A percentile compares a stretch with the other conserved stretches of the same genome.
Evolutionary conservation across 64 coral and sea anemone species (phyloP).

Genomic region (Acropora yongei): DNA sequence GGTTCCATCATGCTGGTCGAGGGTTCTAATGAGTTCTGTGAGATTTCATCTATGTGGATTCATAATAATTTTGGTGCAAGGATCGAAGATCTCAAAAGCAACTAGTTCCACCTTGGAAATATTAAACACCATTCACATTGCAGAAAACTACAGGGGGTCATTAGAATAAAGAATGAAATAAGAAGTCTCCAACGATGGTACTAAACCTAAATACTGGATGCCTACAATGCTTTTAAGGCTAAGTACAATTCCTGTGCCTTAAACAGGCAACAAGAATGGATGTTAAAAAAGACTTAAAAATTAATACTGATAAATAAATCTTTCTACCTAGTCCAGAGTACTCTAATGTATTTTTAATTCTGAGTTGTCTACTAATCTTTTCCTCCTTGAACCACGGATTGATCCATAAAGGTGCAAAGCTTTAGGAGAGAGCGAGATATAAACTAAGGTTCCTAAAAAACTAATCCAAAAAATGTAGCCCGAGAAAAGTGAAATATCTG

Average conservation of each 20-base stretch:
- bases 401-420: background rate
- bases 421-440: background rate
- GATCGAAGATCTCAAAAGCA: background rate
- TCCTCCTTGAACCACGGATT: background rate
- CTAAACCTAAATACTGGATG: background rate
- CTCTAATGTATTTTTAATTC: conserved; percentile 47
- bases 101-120: background rate
- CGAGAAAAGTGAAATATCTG: background rate
- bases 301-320: conserved; percentile 22
- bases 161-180: background rate
- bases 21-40: background rate
- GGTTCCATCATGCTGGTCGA: background rate
- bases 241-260: background rate
- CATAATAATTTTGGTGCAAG: background rate
- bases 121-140: background rate
- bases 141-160: conserved; percentile 20
- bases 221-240: background rate
- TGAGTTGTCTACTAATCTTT: conserved; percentile 19
- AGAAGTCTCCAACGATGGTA: background rate
- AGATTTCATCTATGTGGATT: background rate
- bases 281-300: background rate
- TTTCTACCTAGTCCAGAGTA: background rate
- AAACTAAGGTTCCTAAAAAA: background rate
- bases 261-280: background rate
- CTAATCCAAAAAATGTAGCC: background rate